These are phyloP conservation scores for Euura saliciscinereae DNA, from an alignment of 1,140 invertebrate genomes.

Conservation along the genomic window DNA sequence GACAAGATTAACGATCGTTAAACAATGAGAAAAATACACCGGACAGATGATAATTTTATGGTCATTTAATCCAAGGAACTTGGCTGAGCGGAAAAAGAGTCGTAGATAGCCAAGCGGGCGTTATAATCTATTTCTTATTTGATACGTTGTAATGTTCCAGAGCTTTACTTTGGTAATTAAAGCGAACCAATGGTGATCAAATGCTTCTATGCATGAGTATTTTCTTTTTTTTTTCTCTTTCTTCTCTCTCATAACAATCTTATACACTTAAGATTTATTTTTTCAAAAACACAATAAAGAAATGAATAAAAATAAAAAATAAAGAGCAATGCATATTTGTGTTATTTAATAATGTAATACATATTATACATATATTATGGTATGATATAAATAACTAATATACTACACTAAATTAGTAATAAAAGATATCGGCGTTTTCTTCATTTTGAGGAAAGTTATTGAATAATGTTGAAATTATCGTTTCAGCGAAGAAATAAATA, in stretches of 20 bases:
- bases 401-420: no score
- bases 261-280: no score
- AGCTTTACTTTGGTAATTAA: not conserved
- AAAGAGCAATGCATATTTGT: no score
- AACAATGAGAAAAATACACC: not conserved
- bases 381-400: no score
- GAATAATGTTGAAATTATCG: not conserved
- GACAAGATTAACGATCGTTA: not conserved
- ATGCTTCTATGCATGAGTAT: no score
- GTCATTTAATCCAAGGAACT: not conserved
- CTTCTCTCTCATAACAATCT: no score
- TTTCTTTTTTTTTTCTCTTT: no score
- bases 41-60: not conserved
- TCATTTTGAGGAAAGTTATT: not conserved
- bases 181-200: not conserved
- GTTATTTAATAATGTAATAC: no score
- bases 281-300: no score
- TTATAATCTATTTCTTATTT: not conserved
- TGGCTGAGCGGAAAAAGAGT: not conserved
- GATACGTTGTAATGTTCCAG: not conserved
- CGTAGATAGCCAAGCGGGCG: not conserved
- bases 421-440: not conserved
- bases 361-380: no score
- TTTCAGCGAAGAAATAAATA: not conserved
- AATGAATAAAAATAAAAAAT: no score